Conservation (phyloP, 1,140 invertebrate genomes). For the Lysiphlebus fabarum region DNA sequence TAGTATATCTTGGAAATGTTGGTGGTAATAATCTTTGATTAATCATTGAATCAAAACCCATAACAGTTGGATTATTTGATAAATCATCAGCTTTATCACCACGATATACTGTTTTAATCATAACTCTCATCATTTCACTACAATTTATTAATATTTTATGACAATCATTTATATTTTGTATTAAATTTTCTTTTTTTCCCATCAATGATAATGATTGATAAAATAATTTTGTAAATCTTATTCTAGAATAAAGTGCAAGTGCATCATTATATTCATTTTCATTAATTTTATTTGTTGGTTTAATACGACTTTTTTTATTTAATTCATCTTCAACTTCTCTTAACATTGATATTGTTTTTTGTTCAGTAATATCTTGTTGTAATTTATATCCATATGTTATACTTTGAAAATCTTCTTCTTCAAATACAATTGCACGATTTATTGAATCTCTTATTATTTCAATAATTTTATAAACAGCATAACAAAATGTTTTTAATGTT, state of each 20-base stretch:
- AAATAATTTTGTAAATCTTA: conserved; percentile 82
- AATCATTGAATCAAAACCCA: conserved; percentile 93
- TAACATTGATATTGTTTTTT: conserved; percentile 76
- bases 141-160: conserved; percentile 68
- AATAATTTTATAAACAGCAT: conserved; percentile 85
- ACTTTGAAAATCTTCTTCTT: conserved; percentile 95
- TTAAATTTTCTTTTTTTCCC: conserved; percentile 60
- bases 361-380: conserved; percentile 78
- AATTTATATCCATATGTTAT: conserved; percentile 90
- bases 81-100: conserved; percentile 72
- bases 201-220: conserved; percentile 76
- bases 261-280: conserved; percentile 56
- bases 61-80: conserved; percentile 57
- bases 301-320: conserved; percentile 67
- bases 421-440: conserved; percentile 81
- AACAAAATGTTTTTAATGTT: conserved; percentile 80
- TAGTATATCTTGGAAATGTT: conserved; percentile 95
- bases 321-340: conserved; percentile 91
- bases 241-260: conserved; percentile 72
- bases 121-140: conserved; percentile 74
- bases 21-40: conserved; percentile 93
- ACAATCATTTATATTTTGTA: conserved; percentile 60
- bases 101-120: conserved; percentile 71
- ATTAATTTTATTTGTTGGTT: conserved; percentile 53
- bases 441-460: conserved; percentile 89